Conservation (phyloP, 2,888 invertebrate species). For the Tipula lateralis region DNA sequence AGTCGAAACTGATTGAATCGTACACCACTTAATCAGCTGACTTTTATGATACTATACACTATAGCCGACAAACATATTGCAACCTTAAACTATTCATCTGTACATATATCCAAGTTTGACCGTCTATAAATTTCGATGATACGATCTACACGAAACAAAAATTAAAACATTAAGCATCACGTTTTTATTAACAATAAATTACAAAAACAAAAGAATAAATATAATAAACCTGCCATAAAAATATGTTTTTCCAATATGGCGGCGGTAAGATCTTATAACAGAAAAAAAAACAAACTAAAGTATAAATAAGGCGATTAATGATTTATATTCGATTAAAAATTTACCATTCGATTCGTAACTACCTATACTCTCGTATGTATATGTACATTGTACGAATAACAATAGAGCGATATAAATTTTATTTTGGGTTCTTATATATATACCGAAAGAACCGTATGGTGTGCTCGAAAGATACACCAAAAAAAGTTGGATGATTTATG, state of each 20-base stretch:
- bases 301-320: slow-evolving; percentile 16
- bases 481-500: neutral
- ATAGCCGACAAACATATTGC: too few species aligned
- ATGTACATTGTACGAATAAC: neutral
- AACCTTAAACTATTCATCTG: too few species aligned
- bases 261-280: neutral
- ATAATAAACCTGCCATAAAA: neutral
- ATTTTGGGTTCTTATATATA: neutral
- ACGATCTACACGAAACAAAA: neutral
- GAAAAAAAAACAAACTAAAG: neutral
- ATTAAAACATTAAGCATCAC: neutral
- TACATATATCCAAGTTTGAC: neutral
- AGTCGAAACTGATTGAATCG: too few species aligned
- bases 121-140: neutral
- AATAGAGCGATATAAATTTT: neutral
- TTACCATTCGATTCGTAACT: neutral
- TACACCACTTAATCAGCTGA: too few species aligned
- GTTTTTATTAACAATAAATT: neutral
- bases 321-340: neutral
- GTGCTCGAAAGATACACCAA: neutral
- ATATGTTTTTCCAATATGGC: slow-evolving; percentile 1
- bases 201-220: neutral
- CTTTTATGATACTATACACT: too few species aligned
- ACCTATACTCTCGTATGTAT: neutral
- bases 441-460: neutral